Evolutionary conservation across 2,797 vertebrate genomes (phyloP), one percentile per base, ranked within the genome.

Genomic region (Scomberomorus guttatus): DNA sequence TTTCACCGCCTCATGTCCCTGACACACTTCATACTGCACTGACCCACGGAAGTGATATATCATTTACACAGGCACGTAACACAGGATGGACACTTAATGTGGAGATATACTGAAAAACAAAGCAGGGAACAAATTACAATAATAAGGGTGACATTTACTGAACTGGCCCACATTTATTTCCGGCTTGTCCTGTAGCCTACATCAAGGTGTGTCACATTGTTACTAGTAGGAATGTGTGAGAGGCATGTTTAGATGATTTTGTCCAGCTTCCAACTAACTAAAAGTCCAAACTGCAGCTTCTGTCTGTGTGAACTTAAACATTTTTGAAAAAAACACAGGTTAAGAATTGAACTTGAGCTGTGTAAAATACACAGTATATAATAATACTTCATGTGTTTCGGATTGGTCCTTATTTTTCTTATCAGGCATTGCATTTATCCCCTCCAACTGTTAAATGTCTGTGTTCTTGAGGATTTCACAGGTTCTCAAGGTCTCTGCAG

Each of bases 1-100:
- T 9, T 99, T 99, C 94, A 97, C 96, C 0, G 95, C 97, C 71
- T 94, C 96, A 0, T 89, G 95, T 65, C 94, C 93, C 0, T 98
- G 95, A 95, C 48, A 12, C 7, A 7, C 25, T 24, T 3, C 8
- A 3, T 14, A 17, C 69, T 0, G 20, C 46, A 2, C 24, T 12
- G 17, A 34, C 32, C 59, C 58, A 29, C 3, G 7, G 42, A 37
- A 12, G 18, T 20, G 5, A 39, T 4, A 27, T 8, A 5, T 20
- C 10, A 67, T 7, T 56, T 3, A 48, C 25, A 42, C 50, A 25
- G 17, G 20, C 25, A 6, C 7, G 4, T 12, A 62, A 20, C 25
- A 32, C 17, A 11, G 20, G n/a, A 60, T 42, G 46, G 46, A 50
- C 46, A 8, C 15, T 48, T 48, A 18, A 18, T 18, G 6, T 48